Evolutionary conservation across 2,797 vertebrate genomes (phyloP).

Genomic region (Gallirallus australis): DNA sequence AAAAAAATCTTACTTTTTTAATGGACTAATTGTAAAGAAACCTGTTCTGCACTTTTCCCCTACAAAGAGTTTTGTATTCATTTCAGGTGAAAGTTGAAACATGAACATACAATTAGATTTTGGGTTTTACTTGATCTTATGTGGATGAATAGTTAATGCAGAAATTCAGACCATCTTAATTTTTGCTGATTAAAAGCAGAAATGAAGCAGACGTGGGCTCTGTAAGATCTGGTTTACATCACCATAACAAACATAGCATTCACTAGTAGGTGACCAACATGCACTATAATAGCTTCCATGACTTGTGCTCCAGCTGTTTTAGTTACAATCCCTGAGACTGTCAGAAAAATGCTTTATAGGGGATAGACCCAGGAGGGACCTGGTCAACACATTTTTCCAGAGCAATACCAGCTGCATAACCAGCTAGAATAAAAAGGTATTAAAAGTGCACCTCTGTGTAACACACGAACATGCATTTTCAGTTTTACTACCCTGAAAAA

Average conservation of each 20-base stretch:
- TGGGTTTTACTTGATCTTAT: background rate
- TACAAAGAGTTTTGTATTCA: background rate
- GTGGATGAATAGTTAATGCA: background rate
- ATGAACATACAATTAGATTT: background rate
- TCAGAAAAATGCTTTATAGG: background rate
- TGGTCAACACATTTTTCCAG: background rate
- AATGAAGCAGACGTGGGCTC: background rate
- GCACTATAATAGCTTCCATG: background rate
- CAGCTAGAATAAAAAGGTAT: background rate
- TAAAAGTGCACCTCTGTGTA: background rate
- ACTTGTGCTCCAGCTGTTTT: background rate
- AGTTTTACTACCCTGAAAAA: background rate
- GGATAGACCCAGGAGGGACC: background rate
- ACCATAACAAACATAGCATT: background rate
- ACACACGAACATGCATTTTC: background rate
- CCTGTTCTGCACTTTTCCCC: background rate
- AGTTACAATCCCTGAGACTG: background rate
- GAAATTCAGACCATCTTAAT: slow-evolving; percentile 9
- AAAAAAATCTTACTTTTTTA: background rate
- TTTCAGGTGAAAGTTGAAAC: slow-evolving; percentile 1
- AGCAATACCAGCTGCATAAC: background rate
- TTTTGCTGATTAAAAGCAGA: slow-evolving; percentile 51
- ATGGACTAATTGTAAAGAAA: background rate
- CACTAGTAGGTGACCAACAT: background rate
- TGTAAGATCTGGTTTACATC: background rate